phyloP scores from a whole-genome alignment of 2,888 invertebrate species.

The Apotomis betuletana region DNA sequence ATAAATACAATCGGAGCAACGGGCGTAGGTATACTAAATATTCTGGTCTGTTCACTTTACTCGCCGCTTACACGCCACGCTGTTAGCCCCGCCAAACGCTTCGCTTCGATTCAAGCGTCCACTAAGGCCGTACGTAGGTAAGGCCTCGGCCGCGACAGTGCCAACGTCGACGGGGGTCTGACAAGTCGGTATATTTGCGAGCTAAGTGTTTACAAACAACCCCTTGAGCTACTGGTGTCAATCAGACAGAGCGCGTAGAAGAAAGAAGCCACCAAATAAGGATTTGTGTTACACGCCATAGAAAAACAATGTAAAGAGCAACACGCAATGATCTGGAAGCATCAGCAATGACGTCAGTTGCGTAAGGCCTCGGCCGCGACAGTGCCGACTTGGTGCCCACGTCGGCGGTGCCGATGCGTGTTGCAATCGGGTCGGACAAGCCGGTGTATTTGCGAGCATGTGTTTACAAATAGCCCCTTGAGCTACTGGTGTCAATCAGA shows the following conservation, averaged over 20 bases:
- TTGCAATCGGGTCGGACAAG: slow-evolving; percentile 8
- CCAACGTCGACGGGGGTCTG: slow-evolving; percentile 13
- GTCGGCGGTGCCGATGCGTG: slow-evolving; percentile 21
- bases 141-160: slow-evolving; percentile 34
- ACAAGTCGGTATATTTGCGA: slow-evolving; percentile 17
- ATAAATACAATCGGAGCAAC: too few species aligned
- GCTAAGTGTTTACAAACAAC: slow-evolving; percentile 37
- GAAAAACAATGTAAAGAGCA: too few species aligned
- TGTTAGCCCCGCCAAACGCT: too few species aligned
- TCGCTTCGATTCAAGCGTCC: too few species aligned
- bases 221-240: slow-evolving; percentile 16
- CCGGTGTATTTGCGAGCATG: slow-evolving; percentile 18
- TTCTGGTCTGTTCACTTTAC: too few species aligned
- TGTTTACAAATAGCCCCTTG: slow-evolving; percentile 38
- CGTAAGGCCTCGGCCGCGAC: slow-evolving; percentile 33
- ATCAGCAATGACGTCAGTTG: slow-evolving; percentile 36
- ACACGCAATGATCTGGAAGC: too few species aligned
- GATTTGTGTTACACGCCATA: too few species aligned
- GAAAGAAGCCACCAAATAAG: too few species aligned
- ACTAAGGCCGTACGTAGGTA: slow-evolving; percentile 10
- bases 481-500: slow-evolving; percentile 3
- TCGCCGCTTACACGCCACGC: too few species aligned
- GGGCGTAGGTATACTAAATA: too few species aligned
- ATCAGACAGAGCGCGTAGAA: too few species aligned
- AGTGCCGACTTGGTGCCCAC: slow-evolving; percentile 24